Evolutionary conservation across 2,113 vertebrate species (phyloP).

Genomic region (Melanerpes formicivorus): DNA sequence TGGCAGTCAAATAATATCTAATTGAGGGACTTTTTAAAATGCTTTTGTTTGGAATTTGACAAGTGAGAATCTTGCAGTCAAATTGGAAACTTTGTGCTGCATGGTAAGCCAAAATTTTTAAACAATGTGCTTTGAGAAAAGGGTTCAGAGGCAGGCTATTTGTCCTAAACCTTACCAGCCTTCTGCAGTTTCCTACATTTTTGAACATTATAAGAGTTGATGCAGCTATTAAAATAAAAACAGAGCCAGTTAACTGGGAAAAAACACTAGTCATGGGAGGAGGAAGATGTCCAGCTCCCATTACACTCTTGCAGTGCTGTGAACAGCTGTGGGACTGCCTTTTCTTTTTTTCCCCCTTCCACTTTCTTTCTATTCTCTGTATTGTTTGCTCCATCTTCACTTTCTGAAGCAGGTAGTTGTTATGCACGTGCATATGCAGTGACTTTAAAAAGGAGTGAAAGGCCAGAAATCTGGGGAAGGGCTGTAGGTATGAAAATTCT

Average conservation of each 20-base stretch:
- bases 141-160: neutral
- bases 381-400: neutral
- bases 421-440: rapidly evolving
- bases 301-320: neutral
- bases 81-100: neutral
- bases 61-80: neutral
- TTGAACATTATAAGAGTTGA: rapidly evolving
- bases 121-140: neutral
- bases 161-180: neutral
- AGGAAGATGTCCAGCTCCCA: neutral
- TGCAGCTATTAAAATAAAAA: neutral
- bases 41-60: neutral
- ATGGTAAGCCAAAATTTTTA: neutral
- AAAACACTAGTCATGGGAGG: neutral
- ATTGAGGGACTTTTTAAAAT: neutral
- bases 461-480: neutral
- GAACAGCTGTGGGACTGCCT: neutral
- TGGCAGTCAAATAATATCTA: neutral
- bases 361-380: neutral
- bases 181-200: neutral
- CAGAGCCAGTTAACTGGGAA: neutral
- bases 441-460: neutral
- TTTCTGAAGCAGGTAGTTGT: neutral
- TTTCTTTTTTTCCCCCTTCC: neutral
- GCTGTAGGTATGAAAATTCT: neutral